Base-by-base conservation (phyloP, 2,888 invertebrate genomes). In the Aleiodes alternator region DNA sequence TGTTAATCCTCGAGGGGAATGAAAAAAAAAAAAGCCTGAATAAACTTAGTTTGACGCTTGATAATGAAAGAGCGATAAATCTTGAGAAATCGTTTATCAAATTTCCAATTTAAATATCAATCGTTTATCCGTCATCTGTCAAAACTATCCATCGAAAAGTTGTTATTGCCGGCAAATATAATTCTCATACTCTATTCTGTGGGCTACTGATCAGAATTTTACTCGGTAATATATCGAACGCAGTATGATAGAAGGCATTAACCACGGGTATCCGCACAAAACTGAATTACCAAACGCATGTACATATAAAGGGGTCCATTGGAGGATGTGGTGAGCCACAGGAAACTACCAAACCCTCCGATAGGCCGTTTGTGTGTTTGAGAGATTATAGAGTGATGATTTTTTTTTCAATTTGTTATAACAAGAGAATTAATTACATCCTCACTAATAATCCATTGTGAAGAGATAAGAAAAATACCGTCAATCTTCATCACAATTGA, bases 271-370 rank as follows among this genome's bases (percentile, higher is more conserved):
- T 78, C 78, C 78, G 78, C 57, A 72, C 64, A 72, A 43, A 57
- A 53, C 55, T 3, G n/a, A 29, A 51, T 16, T 61, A 31, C 31
- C 31, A 14, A 56, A 16, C 11, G 53, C 23, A 48, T 23, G 43
- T 43, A 43, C 43, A 43, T 43, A 43, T 43, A 11, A 43, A 43
- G 8, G 5, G 57, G 72, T 31, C 68, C 11, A 9, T 43, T 11
- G 43, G 76, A 78, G 75, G 80, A 78, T 59, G 75, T 71, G 73
- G 72, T 51, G 43, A 78, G 74, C 78, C 76, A 59, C 76, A 78
- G 69, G 72, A 72, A 69, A 34, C 74, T 53, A 69, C 61, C 61
- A 69, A 51, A 53, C 56, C 50, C 53, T 51, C 61, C 12, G 50
- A 56, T 56, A 56, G 12, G 56, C 14, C 14, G 8, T 56, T 14